Evolutionary conservation across 2,797 vertebrate species (phyloP).

Genomic region (Takifugu ocellatus): DNA sequence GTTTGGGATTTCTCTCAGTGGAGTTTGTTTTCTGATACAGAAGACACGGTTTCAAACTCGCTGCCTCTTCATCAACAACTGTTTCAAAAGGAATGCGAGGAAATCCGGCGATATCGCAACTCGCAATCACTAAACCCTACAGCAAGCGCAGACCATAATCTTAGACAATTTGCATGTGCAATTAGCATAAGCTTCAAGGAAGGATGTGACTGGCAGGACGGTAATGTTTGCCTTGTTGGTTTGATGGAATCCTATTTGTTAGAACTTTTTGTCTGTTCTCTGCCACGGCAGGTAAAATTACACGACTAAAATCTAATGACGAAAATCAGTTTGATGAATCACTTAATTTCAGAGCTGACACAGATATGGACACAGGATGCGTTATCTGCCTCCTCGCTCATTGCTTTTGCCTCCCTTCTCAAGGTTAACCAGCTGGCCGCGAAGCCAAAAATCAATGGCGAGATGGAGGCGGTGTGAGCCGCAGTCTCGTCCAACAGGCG

Average conservation of each 20-base stretch:
- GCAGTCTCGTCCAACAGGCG: conserved; percentile 19
- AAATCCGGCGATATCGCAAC: conserved; percentile 56
- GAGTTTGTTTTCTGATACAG: conserved; percentile 44
- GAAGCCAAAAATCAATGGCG: conserved; percentile 49
- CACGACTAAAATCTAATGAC: neutral
- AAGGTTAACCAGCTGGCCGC: conserved; percentile 50
- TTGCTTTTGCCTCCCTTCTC: conserved; percentile 6
- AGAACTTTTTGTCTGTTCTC: neutral
- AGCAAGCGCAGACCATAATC: conserved; percentile 52
- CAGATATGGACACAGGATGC: conserved; percentile 16
- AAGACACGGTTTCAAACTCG: too few species aligned
- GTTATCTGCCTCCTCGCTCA: conserved; percentile 3
- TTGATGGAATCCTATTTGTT: conserved; percentile 38
- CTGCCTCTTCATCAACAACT: conserved; percentile 59
- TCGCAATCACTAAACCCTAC: conserved; percentile 61
- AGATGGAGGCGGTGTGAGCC: conserved; percentile 3
- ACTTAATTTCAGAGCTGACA: conserved; percentile 28
- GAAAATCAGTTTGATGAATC: conserved; percentile 14
- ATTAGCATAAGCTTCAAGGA: conserved; percentile 61
- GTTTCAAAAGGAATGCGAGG: conserved; percentile 51
- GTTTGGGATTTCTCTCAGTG: neutral
- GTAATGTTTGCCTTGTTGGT: conserved; percentile 40
- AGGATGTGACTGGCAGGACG: conserved; percentile 54
- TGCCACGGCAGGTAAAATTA: neutral
- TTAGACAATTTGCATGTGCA: conserved; percentile 65